These are phyloP conservation scores for Isoperla grammatica DNA, from an alignment of 2,888 invertebrate genomes.

Conservation along the genomic window DNA sequence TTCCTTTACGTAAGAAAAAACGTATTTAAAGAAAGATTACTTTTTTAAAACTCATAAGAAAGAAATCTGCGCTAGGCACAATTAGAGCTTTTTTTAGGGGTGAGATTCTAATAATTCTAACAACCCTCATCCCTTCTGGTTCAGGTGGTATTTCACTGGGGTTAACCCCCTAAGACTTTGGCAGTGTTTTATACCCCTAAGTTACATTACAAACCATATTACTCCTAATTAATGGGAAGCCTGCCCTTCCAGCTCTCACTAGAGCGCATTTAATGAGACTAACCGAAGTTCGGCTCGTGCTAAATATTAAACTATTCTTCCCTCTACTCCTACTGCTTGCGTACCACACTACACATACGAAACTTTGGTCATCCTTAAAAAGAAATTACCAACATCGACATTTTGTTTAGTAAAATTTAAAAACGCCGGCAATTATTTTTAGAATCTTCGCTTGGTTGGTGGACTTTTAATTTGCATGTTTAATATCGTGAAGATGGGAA, in stretches of 20 bases:
- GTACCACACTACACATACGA: no score
- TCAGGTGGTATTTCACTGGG: conserved; percentile 27
- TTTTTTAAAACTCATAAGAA: conserved; percentile 20
- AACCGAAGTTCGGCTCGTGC: background rate
- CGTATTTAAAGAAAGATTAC: conserved; percentile 23
- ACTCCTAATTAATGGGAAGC: conserved; percentile 29
- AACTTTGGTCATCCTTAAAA: no score
- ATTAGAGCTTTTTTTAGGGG: conserved; percentile 17
- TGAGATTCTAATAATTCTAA: conserved; percentile 13
- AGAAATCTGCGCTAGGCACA: conserved; percentile 22
- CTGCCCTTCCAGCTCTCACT: background rate
- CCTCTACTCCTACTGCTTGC: background rate
- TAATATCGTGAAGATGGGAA: no score
- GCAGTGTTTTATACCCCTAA: conserved; percentile 14
- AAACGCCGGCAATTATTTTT: no score
- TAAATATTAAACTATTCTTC: background rate
- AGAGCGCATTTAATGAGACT: conserved; percentile 3
- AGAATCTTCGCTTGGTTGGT: no score
- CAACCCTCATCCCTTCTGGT: conserved; percentile 17
- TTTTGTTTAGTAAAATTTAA: no score
- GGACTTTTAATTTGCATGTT: no score
- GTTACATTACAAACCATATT: conserved; percentile 30
- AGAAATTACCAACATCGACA: no score
- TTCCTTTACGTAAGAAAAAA: conserved; percentile 13
- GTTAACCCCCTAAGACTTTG: conserved; percentile 20